phyloP scores from a whole-genome alignment of 2,797 vertebrate genomes.

The Acrossocheilus fasciatus region DNA sequence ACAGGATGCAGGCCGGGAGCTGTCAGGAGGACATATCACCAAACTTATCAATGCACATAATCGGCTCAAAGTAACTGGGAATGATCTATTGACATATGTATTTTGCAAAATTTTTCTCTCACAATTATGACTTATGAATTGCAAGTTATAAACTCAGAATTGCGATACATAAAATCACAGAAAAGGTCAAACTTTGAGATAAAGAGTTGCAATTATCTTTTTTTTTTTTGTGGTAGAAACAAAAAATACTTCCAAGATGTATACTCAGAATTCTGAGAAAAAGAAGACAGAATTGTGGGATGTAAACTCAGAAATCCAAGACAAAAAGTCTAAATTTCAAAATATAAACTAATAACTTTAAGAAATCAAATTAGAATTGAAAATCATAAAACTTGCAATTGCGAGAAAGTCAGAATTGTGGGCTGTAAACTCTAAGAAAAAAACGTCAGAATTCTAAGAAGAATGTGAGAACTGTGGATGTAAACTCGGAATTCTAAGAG shows the following conservation, averaged over 20 bases:
- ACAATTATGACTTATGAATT: background rate
- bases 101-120: background rate
- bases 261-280: too few species aligned
- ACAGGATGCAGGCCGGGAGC: slow-evolving; percentile 97
- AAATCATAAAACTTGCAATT: too few species aligned
- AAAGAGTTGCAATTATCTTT: too few species aligned
- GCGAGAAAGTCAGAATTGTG: too few species aligned
- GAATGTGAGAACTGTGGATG: too few species aligned
- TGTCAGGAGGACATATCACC: slow-evolving; percentile 63
- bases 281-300: background rate
- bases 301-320: background rate
- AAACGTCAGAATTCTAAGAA: too few species aligned
- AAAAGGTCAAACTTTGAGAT: background rate
- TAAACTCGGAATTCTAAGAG: background rate
- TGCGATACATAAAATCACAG: too few species aligned
- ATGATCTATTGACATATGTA: background rate
- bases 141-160: too few species aligned
- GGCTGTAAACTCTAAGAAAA: background rate
- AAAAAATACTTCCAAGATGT: too few species aligned
- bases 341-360: too few species aligned
- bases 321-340: background rate
- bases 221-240: too few species aligned
- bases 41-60: background rate
- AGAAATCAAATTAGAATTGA: too few species aligned
- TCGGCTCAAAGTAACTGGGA: background rate